A percentile compares a stretch with the other conserved stretches of the same genome.
Evolutionary conservation across 2,888 invertebrate genomes (phyloP).

Genomic region (Tineola bisselliella): DNA sequence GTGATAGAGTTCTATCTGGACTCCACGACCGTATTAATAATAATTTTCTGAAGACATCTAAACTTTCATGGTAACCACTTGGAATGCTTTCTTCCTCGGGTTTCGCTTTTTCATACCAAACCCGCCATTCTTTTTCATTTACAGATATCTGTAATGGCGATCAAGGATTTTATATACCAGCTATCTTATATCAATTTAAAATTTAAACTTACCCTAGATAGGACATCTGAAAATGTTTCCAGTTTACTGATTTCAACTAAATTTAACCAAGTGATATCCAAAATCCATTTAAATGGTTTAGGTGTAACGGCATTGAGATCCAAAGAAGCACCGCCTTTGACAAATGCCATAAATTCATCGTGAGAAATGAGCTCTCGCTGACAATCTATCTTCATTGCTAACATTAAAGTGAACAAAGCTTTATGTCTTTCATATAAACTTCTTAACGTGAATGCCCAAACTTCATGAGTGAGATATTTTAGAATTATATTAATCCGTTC

Average conservation of each 20-base stretch:
- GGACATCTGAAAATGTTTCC: slow-evolving; percentile 79
- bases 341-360: slow-evolving; percentile 93
- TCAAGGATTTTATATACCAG: background rate
- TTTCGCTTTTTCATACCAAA: slow-evolving; percentile 92
- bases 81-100: slow-evolving; percentile 93
- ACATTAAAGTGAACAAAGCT: slow-evolving; percentile 89
- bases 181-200: no score
- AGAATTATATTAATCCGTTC: slow-evolving; percentile 91
- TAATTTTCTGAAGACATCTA: slow-evolving; percentile 90
- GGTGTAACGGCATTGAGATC: slow-evolving; percentile 92
- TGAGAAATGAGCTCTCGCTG: slow-evolving; percentile 83
- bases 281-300: slow-evolving; percentile 94
- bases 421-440: slow-evolving; percentile 95
- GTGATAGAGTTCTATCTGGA: slow-evolving; percentile 92
- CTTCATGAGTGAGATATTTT: slow-evolving; percentile 88
- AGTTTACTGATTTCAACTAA: slow-evolving; percentile 92
- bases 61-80: slow-evolving; percentile 83
- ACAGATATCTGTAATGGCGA: slow-evolving; percentile 71
- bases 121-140: slow-evolving; percentile 88
- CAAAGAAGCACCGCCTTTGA: slow-evolving; percentile 95
- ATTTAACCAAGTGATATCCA: slow-evolving; percentile 96
- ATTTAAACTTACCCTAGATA: slow-evolving; percentile 77
- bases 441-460: slow-evolving; percentile 91
- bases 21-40: slow-evolving; percentile 93
- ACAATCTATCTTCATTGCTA: slow-evolving; percentile 95